Evolutionary conservation across 2,113 vertebrate species (phyloP).

Genomic region (Ciconia boyciana): DNA sequence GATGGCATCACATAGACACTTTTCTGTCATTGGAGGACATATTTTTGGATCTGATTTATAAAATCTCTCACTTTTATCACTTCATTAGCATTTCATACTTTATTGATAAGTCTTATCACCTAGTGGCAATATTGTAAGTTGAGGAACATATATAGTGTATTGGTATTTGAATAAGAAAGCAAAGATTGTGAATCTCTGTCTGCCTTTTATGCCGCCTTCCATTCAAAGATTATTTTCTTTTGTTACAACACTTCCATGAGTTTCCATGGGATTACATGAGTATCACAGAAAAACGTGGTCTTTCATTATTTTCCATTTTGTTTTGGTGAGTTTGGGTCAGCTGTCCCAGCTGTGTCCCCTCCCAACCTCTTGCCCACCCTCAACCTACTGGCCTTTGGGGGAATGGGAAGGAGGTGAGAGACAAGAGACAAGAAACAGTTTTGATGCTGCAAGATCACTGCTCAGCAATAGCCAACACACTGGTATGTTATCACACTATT

Average conservation of each 20-base stretch:
- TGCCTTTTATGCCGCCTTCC: neutral
- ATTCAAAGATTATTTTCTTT: neutral
- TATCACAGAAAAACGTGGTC: fast-evolving
- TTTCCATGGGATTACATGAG: neutral
- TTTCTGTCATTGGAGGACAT: neutral
- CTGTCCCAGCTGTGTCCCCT: neutral
- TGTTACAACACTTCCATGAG: neutral
- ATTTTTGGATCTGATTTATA: neutral
- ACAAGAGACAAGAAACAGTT: neutral
- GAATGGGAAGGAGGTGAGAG: neutral
- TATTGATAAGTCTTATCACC: neutral
- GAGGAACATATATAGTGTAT: neutral
- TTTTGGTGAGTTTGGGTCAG: neutral
- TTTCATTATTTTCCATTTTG: neutral
- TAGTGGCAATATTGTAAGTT: neutral
- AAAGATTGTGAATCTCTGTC: neutral
- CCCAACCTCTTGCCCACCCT: neutral
- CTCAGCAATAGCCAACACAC: neutral
- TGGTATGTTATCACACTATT: neutral
- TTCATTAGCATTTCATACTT: neutral
- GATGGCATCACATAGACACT: neutral
- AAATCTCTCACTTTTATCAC: neutral
- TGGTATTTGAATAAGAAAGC: neutral
- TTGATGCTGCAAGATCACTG: neutral
- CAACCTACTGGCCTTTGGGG: neutral